Evolutionary conservation across 2,888 invertebrate genomes (phyloP), one percentile per base, ranked within the genome.

Genomic region (Drosophila melanosoma): DNA sequence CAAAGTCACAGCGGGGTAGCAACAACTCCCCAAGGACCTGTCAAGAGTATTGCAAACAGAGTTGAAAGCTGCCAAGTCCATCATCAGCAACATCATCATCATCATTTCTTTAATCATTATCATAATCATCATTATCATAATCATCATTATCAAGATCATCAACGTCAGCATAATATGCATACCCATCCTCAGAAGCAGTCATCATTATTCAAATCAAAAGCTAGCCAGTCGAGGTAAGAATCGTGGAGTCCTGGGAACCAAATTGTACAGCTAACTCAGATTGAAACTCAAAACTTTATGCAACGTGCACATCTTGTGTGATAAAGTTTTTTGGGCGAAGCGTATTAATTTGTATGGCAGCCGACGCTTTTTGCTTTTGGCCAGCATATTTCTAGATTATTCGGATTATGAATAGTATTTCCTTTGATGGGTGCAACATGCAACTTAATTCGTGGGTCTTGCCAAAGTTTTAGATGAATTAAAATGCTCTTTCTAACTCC

Each of bases 1-100:
- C 75, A 65, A 64, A 76, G 70, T 72, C 80, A 70, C 76, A 68
- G 65, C 67, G 61, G 89, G 77, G 63, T 74, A 61, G 78, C 78
- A 75, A 51, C 68, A 77, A 71, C 69, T 89, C 67, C 84, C 89
- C 49, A 63, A 74, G 89, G 89, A 87, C 76, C 78, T 87, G 81
- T 83, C 87, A 84, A 88, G 87, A 80, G 85, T 59, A 82, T 79
- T 67, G 80, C 87, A 87, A 84, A 83, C 69, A 81, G 74, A 76
- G 74, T 74, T 52, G 68, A 76, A 64, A 53, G 70, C 70, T 65
- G 69, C 61, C 77, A 58, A 76, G 80, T 68, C 76, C 76, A 60
- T 82, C 82, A 76, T 73, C 59, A 63, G 36, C 59, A 49, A 3
- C 35, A 51, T 2, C 61, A 35, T 58, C 61, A 35, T 58, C 48